Conservation (phyloP, 2,797 vertebrate genomes). For the Coendou prehensilis region DNA sequence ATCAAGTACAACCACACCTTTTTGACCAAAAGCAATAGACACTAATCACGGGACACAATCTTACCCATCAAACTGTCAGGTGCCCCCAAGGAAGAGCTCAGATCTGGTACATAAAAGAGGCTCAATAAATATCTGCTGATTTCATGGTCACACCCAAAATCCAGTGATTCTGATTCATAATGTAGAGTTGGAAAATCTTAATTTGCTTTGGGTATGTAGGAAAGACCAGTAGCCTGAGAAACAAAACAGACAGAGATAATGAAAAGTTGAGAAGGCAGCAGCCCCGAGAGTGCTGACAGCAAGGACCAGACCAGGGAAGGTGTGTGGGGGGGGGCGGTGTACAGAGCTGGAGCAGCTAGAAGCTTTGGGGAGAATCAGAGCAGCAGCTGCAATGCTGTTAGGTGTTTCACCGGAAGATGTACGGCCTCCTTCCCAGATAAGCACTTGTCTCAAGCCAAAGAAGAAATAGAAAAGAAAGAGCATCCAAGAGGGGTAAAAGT, state of each 20-base stretch:
- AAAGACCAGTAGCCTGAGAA: constrained; percentile 49
- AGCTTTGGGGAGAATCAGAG: neutral
- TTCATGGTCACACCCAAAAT: constrained; percentile 9
- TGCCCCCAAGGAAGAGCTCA: constrained; percentile 38
- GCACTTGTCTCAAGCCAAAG: neutral
- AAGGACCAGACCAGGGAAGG: neutral
- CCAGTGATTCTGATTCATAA: neutral
- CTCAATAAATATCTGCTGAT: neutral
- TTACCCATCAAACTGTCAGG: neutral
- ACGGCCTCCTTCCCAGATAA: neutral
- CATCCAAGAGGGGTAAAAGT: neutral
- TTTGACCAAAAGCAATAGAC: constrained; percentile 33
- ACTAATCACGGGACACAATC: neutral
- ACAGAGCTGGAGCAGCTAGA: rapidly evolving
- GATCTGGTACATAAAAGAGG: constrained; percentile 25
- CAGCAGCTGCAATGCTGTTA: too few species aligned
- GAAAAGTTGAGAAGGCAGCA: neutral
- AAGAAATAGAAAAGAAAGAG: neutral
- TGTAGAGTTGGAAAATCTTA: neutral
- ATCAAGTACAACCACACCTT: neutral
- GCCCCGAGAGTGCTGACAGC: neutral
- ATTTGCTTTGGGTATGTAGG: neutral
- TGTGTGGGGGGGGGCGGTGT: rapidly evolving
- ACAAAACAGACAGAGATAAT: constrained; percentile 36
- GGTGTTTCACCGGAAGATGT: neutral